Conservation (phyloP, 2,113 vertebrate species). For the Pandion haliaetus region DNA sequence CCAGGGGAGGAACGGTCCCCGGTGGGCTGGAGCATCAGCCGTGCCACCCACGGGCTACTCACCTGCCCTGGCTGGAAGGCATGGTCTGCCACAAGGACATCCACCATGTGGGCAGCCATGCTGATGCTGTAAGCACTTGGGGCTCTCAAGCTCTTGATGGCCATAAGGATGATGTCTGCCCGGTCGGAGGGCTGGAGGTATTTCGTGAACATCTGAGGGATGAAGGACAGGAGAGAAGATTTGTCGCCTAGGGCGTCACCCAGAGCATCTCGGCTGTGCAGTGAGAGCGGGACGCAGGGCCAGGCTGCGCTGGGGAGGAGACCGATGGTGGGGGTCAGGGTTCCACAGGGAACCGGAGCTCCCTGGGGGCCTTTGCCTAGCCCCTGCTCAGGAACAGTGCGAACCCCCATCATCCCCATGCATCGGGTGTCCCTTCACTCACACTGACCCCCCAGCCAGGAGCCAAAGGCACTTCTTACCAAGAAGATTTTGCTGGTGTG, state of each 20-base stretch:
- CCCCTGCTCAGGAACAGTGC: neutral
- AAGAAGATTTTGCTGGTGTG: fast-evolving
- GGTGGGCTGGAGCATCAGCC: neutral
- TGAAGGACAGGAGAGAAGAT: neutral
- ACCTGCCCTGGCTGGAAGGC: neutral
- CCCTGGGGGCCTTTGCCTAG: neutral
- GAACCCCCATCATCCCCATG: neutral
- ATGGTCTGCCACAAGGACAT: fast-evolving
- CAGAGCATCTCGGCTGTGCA: neutral
- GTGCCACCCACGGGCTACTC: neutral
- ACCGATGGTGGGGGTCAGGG: fast-evolving
- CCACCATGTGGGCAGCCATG: neutral
- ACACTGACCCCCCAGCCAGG: neutral
- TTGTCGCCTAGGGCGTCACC: neutral
- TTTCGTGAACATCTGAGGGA: neutral
- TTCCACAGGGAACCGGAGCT: fast-evolving
- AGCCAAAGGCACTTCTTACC: neutral
- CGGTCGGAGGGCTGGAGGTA: neutral
- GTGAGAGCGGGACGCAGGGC: fast-evolving
- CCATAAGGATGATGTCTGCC: neutral
- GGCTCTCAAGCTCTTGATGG: neutral
- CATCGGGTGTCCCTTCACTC: fast-evolving
- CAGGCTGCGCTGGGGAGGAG: neutral
- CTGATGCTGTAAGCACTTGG: neutral
- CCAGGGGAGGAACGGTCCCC: fast-evolving